Evolutionary conservation across 2,113 vertebrate genomes (phyloP).

Genomic region (Hypomesus transpacificus): DNA sequence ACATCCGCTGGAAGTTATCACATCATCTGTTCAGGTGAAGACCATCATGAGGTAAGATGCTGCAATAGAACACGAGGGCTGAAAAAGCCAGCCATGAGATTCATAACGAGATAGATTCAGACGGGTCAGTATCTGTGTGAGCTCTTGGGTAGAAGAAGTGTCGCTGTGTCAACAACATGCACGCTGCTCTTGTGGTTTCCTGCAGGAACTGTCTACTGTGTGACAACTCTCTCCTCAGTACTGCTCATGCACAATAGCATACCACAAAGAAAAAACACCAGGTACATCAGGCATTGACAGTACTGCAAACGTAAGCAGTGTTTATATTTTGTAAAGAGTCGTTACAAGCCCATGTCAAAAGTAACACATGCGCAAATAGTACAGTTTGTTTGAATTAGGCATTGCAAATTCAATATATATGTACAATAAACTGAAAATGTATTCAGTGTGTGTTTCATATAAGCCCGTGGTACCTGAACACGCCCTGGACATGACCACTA

Average conservation of each 20-base stretch:
- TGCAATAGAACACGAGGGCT: background rate
- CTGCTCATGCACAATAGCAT: constrained; percentile 10
- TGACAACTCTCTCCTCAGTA: constrained; percentile 46
- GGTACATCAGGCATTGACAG: background rate
- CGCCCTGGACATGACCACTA: constrained; percentile 27
- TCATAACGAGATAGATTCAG: background rate
- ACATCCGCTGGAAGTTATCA: no score
- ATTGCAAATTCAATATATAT: no score
- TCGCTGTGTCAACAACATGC: constrained; percentile 20
- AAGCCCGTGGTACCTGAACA: constrained; percentile 23
- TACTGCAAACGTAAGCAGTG: no score
- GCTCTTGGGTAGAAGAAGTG: constrained; percentile 18
- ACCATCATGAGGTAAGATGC: no score
- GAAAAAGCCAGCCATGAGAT: constrained; percentile 11
- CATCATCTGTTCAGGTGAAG: no score
- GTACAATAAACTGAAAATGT: no score
- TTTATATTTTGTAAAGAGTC: no score
- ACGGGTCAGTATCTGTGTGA: constrained; percentile 28
- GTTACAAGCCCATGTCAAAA: no score
- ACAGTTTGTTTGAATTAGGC: no score
- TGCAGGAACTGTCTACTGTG: constrained; percentile 42
- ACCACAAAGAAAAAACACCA: constrained; percentile 29
- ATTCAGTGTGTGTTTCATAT: constrained; percentile 13
- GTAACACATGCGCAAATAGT: no score
- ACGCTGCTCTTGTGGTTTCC: constrained; percentile 53